These are phyloP conservation scores for Dynastes maya DNA, from an alignment of 2,888 invertebrate genomes.

Conservation along the genomic window DNA sequence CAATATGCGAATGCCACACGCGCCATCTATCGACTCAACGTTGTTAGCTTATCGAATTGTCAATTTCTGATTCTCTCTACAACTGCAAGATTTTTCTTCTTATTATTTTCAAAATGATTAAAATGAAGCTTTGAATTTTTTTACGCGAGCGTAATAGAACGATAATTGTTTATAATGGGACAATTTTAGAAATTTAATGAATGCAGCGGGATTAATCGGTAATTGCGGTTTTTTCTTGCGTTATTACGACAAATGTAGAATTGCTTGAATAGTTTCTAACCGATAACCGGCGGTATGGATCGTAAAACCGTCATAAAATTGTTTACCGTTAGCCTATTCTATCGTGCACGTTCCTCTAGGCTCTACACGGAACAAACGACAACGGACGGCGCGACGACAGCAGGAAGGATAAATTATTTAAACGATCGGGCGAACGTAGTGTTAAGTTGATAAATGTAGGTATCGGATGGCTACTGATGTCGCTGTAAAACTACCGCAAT, in stretches of 20 bases:
- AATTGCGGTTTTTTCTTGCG: background rate
- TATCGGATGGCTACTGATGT: background rate
- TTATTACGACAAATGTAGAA: background rate
- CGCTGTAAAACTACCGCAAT: background rate
- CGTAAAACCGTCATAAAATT: conserved; percentile 1
- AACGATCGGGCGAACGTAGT: conserved; percentile 4
- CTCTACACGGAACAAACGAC: background rate
- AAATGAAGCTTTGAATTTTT: no score
- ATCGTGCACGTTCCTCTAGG: background rate
- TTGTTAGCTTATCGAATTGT: no score
- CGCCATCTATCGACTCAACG: background rate
- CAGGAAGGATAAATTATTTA: background rate
- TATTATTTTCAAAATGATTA: no score
- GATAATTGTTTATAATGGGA: background rate
- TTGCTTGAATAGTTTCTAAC: background rate
- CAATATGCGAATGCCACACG: conserved; percentile 31
- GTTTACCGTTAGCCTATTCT: background rate
- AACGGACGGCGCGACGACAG: background rate
- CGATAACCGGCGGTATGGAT: background rate
- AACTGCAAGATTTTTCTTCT: no score
- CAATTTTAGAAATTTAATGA: background rate
- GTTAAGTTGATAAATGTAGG: conserved; percentile 1
- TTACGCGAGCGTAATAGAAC: no score
- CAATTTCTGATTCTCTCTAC: no score
- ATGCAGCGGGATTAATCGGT: background rate